Evolutionary conservation across 2,888 invertebrate species (phyloP).

Genomic region (Exocentrus adspersus): DNA sequence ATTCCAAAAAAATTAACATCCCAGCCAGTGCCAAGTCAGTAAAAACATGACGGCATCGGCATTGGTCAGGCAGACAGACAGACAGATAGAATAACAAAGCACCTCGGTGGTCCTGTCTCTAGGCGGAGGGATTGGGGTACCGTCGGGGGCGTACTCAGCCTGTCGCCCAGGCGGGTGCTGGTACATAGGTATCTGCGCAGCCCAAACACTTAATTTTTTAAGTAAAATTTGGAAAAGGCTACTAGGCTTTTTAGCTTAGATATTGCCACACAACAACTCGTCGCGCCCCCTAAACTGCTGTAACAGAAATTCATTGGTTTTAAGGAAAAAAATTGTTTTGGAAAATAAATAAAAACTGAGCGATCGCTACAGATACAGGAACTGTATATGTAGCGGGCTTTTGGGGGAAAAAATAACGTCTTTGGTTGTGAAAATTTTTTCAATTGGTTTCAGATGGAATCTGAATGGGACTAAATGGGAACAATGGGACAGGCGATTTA

Average conservation of each 20-base stretch:
- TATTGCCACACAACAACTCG: constrained; percentile 24
- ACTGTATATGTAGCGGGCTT: too few species aligned
- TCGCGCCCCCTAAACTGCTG: constrained; percentile 13
- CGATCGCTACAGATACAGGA: too few species aligned
- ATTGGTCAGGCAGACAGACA: constrained; percentile 63
- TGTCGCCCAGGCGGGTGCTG: constrained; percentile 69
- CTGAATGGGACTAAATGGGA: too few species aligned
- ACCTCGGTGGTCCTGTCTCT: constrained; percentile 65
- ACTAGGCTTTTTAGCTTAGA: constrained; percentile 17
- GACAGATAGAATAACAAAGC: constrained; percentile 69
- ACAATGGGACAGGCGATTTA: too few species aligned
- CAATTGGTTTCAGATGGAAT: too few species aligned
- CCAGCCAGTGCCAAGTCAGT: constrained; percentile 41
- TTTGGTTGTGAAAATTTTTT: too few species aligned
- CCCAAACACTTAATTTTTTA: constrained; percentile 59
- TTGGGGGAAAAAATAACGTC: too few species aligned
- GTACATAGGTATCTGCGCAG: constrained; percentile 71
- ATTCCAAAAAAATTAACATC: constrained; percentile 44
- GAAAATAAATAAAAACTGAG: too few species aligned
- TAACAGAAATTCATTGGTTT: constrained; percentile 5
- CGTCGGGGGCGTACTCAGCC: constrained; percentile 63
- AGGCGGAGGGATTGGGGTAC: constrained; percentile 63
- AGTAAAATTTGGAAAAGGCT: constrained; percentile 26
- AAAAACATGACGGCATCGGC: constrained; percentile 23
- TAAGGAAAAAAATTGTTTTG: too few species aligned